phyloP scores from a whole-genome alignment of 2,113 vertebrate genomes.

The Salvelinus sp. region DNA sequence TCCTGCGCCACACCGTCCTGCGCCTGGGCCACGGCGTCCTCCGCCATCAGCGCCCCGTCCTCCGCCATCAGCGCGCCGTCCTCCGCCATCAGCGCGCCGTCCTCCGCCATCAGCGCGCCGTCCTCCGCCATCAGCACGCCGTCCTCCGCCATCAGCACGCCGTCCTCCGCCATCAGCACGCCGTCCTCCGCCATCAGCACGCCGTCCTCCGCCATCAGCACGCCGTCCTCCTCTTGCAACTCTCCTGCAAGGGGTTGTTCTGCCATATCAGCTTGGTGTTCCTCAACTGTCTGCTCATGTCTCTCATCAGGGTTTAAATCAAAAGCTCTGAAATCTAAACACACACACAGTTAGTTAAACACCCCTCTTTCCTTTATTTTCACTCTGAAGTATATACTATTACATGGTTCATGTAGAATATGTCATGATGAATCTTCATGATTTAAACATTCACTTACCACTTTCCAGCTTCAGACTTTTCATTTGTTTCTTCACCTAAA shows the following conservation, averaged over 20 bases:
- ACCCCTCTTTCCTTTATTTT: no score
- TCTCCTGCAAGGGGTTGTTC: constrained; percentile 26
- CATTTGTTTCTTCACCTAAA: constrained; percentile 66
- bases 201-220: not conserved
- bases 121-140: no score
- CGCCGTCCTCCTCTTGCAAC: not conserved
- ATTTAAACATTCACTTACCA: constrained; percentile 57
- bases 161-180: no score
- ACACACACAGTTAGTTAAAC: constrained; percentile 8
- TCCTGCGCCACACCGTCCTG: no score
- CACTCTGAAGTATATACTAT: not conserved
- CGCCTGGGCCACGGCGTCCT: no score
- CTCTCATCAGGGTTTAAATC: constrained; percentile 14
- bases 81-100: no score
- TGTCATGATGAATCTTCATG: not conserved
- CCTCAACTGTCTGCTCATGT: constrained; percentile 15
- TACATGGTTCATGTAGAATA: not conserved
- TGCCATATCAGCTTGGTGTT: not conserved
- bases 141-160: no score
- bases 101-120: no score
- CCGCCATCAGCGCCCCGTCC: no score
- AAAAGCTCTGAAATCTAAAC: constrained; percentile 22
- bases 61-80: no score
- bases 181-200: no score
- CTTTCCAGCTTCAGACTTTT: constrained; percentile 56